Percentiles rank a stretch among this genome's conserved stretches.
phyloP scores from a whole-genome alignment of 2,797 vertebrate species.

The Falco cherrug region DNA sequence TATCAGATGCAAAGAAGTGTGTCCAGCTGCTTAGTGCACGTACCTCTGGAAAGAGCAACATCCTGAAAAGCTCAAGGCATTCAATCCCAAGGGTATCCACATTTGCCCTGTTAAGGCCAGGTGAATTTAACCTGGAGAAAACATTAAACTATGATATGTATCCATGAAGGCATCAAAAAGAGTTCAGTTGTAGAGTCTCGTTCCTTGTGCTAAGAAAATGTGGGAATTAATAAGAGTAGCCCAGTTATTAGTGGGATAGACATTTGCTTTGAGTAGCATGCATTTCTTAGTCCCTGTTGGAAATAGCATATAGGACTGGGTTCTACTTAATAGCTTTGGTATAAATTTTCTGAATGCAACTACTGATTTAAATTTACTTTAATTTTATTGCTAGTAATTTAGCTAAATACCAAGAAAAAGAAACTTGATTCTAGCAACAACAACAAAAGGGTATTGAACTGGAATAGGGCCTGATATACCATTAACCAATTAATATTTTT shows the following conservation, averaged over 20 bases:
- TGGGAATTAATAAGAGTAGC: neutral
- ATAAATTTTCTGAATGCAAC: neutral
- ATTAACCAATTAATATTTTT: conserved; percentile 30
- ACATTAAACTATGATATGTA: neutral
- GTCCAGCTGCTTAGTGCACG: accelerated
- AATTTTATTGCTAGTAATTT: neutral
- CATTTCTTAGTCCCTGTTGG: neutral
- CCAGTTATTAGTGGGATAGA: neutral
- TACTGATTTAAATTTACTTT: neutral
- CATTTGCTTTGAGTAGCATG: neutral
- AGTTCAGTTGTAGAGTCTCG: neutral
- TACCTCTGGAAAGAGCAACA: neutral
- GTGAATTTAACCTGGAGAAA: neutral
- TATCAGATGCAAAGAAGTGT: neutral
- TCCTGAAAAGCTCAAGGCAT: neutral
- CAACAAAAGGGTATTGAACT: neutral
- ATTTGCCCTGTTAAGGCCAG: neutral
- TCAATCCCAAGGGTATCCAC: neutral
- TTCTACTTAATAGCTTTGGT: neutral
- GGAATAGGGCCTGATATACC: neutral
- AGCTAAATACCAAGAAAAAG: neutral
- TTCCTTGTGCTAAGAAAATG: neutral
- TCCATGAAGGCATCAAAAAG: neutral
- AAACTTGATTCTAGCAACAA: neutral
- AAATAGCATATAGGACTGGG: neutral